Evolutionary conservation across 2,113 vertebrate species (phyloP).

Genomic region (Ciconia maguari): DNA sequence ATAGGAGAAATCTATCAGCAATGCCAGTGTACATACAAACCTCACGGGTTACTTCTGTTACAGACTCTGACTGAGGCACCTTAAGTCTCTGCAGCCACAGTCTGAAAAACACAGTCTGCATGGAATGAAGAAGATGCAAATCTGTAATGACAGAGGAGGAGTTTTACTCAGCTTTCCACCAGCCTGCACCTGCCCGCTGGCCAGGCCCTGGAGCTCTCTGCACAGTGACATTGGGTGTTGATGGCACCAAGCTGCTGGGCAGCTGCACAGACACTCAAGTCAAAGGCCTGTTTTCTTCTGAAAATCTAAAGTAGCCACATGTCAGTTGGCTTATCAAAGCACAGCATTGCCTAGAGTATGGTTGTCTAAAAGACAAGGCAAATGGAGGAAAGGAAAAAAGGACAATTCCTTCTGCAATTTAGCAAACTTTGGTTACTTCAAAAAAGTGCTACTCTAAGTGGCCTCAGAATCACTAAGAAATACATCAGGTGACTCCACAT

Average conservation of each 20-base stretch:
- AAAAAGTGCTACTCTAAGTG: background rate
- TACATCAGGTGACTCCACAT: background rate
- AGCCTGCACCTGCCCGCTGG: background rate
- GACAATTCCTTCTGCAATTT: background rate
- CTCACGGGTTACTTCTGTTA: background rate
- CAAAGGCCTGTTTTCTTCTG: background rate
- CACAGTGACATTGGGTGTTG: accelerated
- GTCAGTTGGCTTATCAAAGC: background rate
- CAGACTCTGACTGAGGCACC: background rate
- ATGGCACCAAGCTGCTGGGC: background rate
- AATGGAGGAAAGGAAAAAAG: background rate
- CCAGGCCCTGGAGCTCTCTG: too few relatives aligned
- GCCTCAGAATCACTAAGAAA: background rate
- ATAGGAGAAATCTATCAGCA: background rate
- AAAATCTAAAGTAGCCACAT: background rate
- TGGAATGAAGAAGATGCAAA: background rate
- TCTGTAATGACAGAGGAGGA: background rate
- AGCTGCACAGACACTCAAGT: background rate
- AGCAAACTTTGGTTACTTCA: background rate
- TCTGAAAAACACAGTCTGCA: background rate
- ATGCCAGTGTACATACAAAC: too few relatives aligned
- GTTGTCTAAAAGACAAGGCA: background rate
- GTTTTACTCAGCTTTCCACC: background rate
- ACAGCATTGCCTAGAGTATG: background rate
- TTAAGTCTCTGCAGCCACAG: background rate